Evolutionary conservation across 2,113 vertebrate species (phyloP).

Genomic region (Junco hyemalis): DNA sequence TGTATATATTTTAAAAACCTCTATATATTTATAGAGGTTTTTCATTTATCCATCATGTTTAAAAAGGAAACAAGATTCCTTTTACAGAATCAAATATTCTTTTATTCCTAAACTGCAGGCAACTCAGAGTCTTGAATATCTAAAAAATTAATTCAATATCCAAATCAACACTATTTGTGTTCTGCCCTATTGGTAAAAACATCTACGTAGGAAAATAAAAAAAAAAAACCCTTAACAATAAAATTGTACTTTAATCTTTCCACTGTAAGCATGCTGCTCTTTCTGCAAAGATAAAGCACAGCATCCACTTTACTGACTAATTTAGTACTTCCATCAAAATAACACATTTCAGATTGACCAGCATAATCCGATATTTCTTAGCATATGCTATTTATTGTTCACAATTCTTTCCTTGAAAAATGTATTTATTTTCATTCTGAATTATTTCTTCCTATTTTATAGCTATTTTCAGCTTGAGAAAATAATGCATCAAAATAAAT

Average conservation of each 20-base stretch:
- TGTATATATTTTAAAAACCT: accelerated
- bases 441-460: not conserved
- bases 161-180: not conserved
- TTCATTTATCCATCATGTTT: not conserved
- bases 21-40: not conserved
- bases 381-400: not conserved
- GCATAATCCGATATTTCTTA: not conserved
- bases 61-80: not conserved
- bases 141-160: not conserved
- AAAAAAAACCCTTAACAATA: not conserved
- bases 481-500: not conserved
- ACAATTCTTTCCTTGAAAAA: not conserved
- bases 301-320: not conserved
- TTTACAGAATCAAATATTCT: not conserved
- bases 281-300: not conserved
- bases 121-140: not conserved
- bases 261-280: not conserved
- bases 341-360: not conserved
- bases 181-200: not conserved
- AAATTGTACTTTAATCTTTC: not conserved
- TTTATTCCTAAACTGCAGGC: not conserved
- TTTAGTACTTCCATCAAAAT: not conserved
- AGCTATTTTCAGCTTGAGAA: not conserved
- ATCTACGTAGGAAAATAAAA: not conserved
- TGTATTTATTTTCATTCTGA: not conserved